Evolutionary conservation across 2,888 invertebrate species (phyloP), one percentile per base, ranked within the genome.

Genomic region (Netelia inedita): DNA sequence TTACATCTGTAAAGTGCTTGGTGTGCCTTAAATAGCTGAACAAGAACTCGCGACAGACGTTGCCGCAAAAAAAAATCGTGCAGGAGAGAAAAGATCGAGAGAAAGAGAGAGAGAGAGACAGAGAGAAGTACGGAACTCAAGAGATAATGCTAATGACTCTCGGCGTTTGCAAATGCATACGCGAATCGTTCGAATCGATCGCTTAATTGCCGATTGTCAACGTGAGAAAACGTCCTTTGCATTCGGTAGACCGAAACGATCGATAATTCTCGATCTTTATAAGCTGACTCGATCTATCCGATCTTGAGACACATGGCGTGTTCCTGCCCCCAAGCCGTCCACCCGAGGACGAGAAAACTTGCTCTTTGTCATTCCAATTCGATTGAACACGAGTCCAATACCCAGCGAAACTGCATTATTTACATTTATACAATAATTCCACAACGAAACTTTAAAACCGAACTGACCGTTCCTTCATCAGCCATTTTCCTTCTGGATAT

Each of bases 181-280:
- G 72, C 75, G 71, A 82, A 82, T 82, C 79, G 79, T 79, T 72
- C 14, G 85, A 85, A 85, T 82, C 85, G 85, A 85, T 85, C 85
- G 85, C 85, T 85, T 85, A 85, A 85, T 85, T 85, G 85, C 85
- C 85, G 82, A 85, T 85, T 85, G 85, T 85, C 85, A 85, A 85
- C 75, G 85, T 85, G 85, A 85, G 82, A 85, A 85, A 63, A 72
- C 10, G 55, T 61, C 74, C 65, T 74, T 74, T 59, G 69, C 78
- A 69, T 79, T 74, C 59, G 71, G 72, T 75, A 72, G 75, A 63
- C 59, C 46, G 68, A 46, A 59, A n/a, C 83, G 83, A 81, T 79
- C 85, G 82, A 82, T 85, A 82, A 82, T 72, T 82, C 82, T 75
- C 53, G 79, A 85, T 82, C 82, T 82, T 79, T 85, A 71, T 82